Base-by-base conservation (phyloP, 2,888 invertebrate genomes). In the Tanypteryx hageni region DNA sequence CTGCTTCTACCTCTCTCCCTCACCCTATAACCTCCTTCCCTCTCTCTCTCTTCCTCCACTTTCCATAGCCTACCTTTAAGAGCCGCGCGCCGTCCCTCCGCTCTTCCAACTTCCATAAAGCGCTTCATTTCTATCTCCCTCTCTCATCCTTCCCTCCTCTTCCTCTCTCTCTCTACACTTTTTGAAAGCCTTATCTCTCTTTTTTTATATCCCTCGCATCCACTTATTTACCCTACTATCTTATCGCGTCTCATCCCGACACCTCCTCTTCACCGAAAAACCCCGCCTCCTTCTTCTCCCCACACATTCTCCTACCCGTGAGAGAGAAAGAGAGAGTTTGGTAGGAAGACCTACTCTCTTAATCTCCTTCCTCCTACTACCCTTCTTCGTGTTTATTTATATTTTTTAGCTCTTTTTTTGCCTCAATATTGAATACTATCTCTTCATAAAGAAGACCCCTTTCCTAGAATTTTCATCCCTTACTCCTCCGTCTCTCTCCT, bases 201-300 rank as follows among this genome's bases (percentile, higher is more conserved):
- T 22, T 11, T 57, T 44, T 56, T n/a, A 83, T n/a, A 83, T n/a
- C n/a, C 86, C 59, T 86, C 58, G 9, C 85, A 57, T 22, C 86
- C 86, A 61, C 89, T 89, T 89, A 89, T 89, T 89, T 89, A 89
- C 64, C 89, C 89, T 44, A 13, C 64, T 44, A 31, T 89, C 64
- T 64, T 89, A 31, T 64, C 89, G 56, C 16, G 31, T 64, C 64
- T 89, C 64, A 64, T 44, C 64, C 44, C 57, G 86, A 31, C 31
- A 9, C 13, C 86, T 59, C 22, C 59, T 31, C 22, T 5, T 31
- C 81, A 7, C 82, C 31, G 31, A 31, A 31, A 44, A 3, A 14
- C 10, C 8, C 82, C 44, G 16, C 82, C 11, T n/a, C 18, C 56
- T n/a, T 18, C 0, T 56, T 13, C 13, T 44, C n/a, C 44, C 13